Conservation (phyloP, 2,113 vertebrate genomes). For the Pseudorhombus dupliciocellatus region DNA sequence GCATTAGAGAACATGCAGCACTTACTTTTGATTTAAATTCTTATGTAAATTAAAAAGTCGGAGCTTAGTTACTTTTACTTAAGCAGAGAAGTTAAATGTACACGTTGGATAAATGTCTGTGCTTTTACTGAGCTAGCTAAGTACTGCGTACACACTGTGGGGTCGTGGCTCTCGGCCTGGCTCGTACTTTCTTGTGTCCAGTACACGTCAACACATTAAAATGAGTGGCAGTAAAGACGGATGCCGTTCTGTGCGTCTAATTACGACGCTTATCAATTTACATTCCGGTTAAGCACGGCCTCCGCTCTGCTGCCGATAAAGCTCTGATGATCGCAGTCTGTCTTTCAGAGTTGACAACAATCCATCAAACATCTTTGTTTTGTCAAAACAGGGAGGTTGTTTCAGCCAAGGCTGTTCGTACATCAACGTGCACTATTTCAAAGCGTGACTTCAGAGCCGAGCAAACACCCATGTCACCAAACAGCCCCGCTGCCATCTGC, state of each 20-base stretch:
- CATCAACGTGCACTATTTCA: slow-evolving; percentile 40
- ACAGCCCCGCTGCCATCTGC: slow-evolving; percentile 46
- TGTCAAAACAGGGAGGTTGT: neutral
- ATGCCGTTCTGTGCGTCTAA: neutral
- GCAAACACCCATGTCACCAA: slow-evolving; percentile 43
- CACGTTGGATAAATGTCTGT: too few species aligned
- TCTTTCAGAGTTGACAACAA: slow-evolving; percentile 35
- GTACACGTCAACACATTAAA: neutral
- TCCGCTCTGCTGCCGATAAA: slow-evolving; percentile 31
- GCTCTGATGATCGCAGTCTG: slow-evolving; percentile 32
- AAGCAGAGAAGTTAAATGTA: too few species aligned
- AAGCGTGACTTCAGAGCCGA: slow-evolving; percentile 27
- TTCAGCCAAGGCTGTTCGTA: slow-evolving; percentile 16
- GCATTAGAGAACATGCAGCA: too few species aligned
- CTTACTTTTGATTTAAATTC: too few species aligned
- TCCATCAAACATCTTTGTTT: slow-evolving; percentile 37
- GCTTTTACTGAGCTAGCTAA: too few species aligned
- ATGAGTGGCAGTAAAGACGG: neutral
- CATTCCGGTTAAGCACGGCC: neutral
- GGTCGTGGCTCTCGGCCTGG: too few species aligned
- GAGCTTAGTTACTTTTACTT: too few species aligned
- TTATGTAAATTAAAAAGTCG: too few species aligned
- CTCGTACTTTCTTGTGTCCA: neutral
- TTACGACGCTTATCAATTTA: slow-evolving; percentile 1
- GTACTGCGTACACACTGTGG: too few species aligned